These are phyloP conservation scores for Drosophila austrosaltans DNA, from an alignment of 2,888 invertebrate genomes.

Conservation along the genomic window DNA sequence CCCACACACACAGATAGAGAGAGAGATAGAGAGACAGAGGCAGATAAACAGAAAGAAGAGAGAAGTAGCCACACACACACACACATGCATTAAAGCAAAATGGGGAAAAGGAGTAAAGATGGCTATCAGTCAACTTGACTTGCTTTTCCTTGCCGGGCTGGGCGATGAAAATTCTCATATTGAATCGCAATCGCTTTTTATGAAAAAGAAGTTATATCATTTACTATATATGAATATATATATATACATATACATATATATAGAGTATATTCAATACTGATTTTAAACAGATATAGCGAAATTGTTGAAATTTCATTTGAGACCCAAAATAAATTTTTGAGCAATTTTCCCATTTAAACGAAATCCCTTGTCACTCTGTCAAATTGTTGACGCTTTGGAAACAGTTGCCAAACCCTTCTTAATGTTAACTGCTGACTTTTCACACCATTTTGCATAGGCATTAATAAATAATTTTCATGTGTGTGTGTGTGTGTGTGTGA, in stretches of 20 bases:
- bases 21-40: not conserved
- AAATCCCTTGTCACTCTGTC: slow-evolving; percentile 10
- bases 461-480: slow-evolving; percentile 71
- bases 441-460: slow-evolving; percentile 61
- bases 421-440: slow-evolving; percentile 56
- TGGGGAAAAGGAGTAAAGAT: not conserved
- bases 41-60: no score
- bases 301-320: slow-evolving; percentile 12
- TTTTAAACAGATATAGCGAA: not conserved
- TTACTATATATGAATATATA: not conserved
- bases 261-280: not conserved
- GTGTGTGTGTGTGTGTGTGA: slow-evolving; percentile 69
- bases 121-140: slow-evolving; percentile 60
- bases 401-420: slow-evolving; percentile 25
- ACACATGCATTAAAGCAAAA: not conserved
- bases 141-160: slow-evolving; percentile 25
- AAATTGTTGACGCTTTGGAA: slow-evolving; percentile 13
- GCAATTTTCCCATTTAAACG: slow-evolving; percentile 10
- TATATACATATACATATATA: not conserved
- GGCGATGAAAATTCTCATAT: not conserved
- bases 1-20: slow-evolving; percentile 10
- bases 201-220: not conserved
- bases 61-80: not conserved
- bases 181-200: slow-evolving; percentile 8
- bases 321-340: slow-evolving; percentile 5